Percentiles rank a stretch among this genome's conserved stretches.
Conservation (phyloP, 2,797 vertebrate genomes). For the Enoplosus armatus region DNA sequence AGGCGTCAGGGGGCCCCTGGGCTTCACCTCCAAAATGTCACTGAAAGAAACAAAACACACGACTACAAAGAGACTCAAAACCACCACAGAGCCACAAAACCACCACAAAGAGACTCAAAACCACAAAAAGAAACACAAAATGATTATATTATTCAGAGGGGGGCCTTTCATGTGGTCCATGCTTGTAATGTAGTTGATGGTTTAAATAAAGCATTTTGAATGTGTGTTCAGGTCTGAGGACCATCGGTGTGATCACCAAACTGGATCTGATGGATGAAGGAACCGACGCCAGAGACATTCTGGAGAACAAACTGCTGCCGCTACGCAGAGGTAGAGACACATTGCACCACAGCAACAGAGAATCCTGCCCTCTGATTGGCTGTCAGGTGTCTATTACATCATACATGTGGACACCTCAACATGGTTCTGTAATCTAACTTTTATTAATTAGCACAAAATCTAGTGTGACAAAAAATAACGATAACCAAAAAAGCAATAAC, state of each 20-base stretch:
- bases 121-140: no score
- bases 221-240: constrained; percentile 86
- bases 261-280: constrained; percentile 97
- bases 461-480: no score
- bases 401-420: background rate
- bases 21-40: no score
- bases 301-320: constrained; percentile 92
- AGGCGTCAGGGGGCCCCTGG: no score
- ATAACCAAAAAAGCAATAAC: no score
- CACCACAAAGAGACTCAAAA: no score
- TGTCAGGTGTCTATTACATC: background rate
- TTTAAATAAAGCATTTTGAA: background rate
- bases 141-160: no score
- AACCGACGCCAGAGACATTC: constrained; percentile 91
- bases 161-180: background rate
- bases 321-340: constrained; percentile 75
- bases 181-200: background rate
- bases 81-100: no score
- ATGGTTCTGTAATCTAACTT: background rate
- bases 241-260: constrained; percentile 96
- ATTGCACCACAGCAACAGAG: background rate
- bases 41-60: no score
- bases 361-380: constrained; percentile 6
- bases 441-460: no score
- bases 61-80: background rate